phyloP scores from a whole-genome alignment of 1,140 invertebrate species.

The Batillaria attramentaria region DNA sequence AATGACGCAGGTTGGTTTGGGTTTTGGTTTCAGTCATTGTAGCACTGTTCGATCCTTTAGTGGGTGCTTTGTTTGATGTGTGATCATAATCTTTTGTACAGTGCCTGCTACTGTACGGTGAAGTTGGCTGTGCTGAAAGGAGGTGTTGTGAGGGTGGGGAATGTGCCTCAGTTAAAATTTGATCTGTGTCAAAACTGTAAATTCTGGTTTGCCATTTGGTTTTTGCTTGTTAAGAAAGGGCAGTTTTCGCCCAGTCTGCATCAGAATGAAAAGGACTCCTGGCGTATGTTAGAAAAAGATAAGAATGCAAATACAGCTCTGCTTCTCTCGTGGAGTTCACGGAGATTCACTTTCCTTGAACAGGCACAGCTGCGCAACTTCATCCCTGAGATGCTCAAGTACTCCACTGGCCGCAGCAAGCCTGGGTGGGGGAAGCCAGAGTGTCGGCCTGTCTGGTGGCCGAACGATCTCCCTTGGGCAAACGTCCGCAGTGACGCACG shows the following conservation, averaged over 20 bases:
- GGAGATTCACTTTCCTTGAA: too few relatives aligned
- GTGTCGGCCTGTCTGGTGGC: slow-evolving; percentile 97
- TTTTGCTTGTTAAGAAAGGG: background rate
- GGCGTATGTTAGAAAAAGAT: background rate
- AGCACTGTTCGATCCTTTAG: too few relatives aligned
- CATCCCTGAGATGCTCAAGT: slow-evolving; percentile 98
- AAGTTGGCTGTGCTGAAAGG: too few relatives aligned
- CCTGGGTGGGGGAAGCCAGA: slow-evolving; percentile 98
- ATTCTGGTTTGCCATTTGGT: too few relatives aligned
- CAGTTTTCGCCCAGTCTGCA: background rate
- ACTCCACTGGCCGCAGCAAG: slow-evolving; percentile 96
- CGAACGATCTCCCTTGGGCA: slow-evolving; percentile 96
- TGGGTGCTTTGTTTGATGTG: too few relatives aligned
- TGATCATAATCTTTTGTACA: too few relatives aligned
- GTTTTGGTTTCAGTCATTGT: slow-evolving; percentile 2
- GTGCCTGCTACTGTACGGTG: too few relatives aligned
- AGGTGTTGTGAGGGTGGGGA: too few relatives aligned
- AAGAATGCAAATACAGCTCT: too few relatives aligned
- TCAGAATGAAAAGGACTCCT: background rate
- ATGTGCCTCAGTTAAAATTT: too few relatives aligned
- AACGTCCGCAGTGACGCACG: slow-evolving; percentile 98
- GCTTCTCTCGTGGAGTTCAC: too few relatives aligned
- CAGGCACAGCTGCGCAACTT: slow-evolving; percentile 93
- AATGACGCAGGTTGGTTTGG: slow-evolving; percentile 87
- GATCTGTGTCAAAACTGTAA: too few relatives aligned